These are phyloP conservation scores for Hanleya hanleyi DNA, from an alignment of 2,888 invertebrate genomes.

Conservation along the genomic window DNA sequence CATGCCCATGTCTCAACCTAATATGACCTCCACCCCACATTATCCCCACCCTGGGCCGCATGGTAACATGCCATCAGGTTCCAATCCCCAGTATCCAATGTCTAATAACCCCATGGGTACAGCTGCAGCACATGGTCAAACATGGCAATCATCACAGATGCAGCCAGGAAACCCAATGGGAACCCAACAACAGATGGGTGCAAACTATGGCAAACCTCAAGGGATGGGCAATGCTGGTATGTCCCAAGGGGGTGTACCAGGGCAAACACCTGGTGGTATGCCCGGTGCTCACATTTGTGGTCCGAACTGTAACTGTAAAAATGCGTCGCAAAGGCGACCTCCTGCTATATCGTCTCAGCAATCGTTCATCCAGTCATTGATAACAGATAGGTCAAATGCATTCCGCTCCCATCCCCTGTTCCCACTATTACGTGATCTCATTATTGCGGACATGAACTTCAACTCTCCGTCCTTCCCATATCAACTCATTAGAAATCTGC, in stretches of 20 bases:
- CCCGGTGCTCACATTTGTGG: constrained; percentile 2
- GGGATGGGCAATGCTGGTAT: not conserved
- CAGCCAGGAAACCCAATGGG: not conserved
- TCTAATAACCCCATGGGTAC: not conserved
- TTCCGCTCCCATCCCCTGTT: constrained; percentile 72
- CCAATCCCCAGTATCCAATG: not conserved
- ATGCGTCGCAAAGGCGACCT: constrained; percentile 39
- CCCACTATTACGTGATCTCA: constrained; percentile 70
- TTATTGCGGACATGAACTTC: constrained; percentile 73
- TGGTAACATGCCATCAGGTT: not conserved
- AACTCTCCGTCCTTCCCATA: constrained; percentile 70
- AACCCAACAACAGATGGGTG: not conserved
- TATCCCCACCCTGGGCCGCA: not conserved
- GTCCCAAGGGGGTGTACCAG: not conserved
- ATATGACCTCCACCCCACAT: not conserved
- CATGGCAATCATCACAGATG: too few species aligned
- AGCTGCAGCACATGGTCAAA: not conserved
- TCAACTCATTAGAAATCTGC: constrained; percentile 69
- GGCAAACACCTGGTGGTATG: not conserved
- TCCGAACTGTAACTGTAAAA: constrained; percentile 1
- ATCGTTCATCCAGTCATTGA: constrained; percentile 69
- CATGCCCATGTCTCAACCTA: not conserved
- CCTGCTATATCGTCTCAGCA: constrained; percentile 66
- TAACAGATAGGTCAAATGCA: constrained; percentile 68
- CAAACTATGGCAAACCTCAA: not conserved